Conservation (phyloP, 2,797 vertebrate species). For the Notolabrus celidotus region DNA sequence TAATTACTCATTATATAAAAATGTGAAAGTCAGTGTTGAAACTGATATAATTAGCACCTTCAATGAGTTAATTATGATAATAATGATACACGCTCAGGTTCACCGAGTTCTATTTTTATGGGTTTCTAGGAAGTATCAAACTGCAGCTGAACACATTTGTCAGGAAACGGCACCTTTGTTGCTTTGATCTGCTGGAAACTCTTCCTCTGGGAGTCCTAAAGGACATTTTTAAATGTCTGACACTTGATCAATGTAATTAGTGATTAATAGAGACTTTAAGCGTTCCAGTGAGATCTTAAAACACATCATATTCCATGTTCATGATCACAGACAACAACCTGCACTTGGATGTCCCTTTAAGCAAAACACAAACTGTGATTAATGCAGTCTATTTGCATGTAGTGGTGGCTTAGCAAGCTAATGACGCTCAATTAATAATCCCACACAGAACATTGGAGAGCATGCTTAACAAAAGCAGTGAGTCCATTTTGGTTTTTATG, state of each 20-base stretch:
- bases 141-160: conserved; percentile 25
- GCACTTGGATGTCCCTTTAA: conserved; percentile 31
- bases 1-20: conserved; percentile 65
- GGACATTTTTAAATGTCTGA: conserved; percentile 33
- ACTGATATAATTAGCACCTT: conserved; percentile 58
- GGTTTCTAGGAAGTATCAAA: conserved; percentile 34
- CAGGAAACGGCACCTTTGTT: conserved; percentile 16
- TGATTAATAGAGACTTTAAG: conserved; percentile 46
- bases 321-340: conserved; percentile 4
- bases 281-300: conserved; percentile 32
- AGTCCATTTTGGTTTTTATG: conserved; percentile 38
- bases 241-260: conserved; percentile 47
- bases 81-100: conserved; percentile 38
- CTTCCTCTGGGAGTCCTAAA: conserved; percentile 29
- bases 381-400: conserved; percentile 64
- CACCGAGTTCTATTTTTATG: conserved; percentile 39
- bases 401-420: conserved; percentile 58
- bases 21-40: conserved; percentile 53
- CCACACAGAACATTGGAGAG: conserved; percentile 16
- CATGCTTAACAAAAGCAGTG: conserved; percentile 29
- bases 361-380: conserved; percentile 59
- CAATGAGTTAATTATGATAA: conserved; percentile 60
- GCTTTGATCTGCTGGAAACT: conserved; percentile 38
- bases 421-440: conserved; percentile 66
- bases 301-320: conserved; percentile 4